These are phyloP conservation scores for Amphiduros pacificus DNA, from an alignment of 2,888 invertebrate genomes.

Conservation along the genomic window DNA sequence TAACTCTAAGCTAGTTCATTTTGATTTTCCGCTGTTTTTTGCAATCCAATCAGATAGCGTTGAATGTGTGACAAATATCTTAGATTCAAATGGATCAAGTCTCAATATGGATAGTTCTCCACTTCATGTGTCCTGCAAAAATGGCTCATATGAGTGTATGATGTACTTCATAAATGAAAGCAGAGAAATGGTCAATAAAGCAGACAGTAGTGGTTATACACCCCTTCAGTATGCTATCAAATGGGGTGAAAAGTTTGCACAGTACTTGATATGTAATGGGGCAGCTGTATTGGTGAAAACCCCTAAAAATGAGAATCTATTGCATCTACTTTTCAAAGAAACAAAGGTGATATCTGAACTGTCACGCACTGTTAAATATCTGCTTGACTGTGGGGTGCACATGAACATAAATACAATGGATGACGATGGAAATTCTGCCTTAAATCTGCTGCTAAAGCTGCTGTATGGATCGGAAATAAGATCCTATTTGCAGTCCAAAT, in stretches of 20 bases:
- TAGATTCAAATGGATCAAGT: background rate
- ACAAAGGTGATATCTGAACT: background rate
- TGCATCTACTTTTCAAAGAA: slow-evolving; percentile 4
- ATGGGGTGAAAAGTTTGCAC: background rate
- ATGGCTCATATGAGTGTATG: background rate
- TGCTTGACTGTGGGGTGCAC: slow-evolving; percentile 9
- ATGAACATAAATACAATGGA: slow-evolving; percentile 13
- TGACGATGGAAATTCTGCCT: slow-evolving; percentile 9
- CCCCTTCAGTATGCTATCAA: slow-evolving; percentile 6
- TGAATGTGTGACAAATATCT: background rate
- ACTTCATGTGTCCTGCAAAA: background rate
- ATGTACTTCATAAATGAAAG: background rate
- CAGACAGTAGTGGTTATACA: background rate
- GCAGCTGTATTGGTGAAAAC: background rate
- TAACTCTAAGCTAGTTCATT: background rate
- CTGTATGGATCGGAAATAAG: too few relatives aligned
- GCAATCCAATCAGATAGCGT: slow-evolving; percentile 4
- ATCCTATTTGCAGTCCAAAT: too few relatives aligned
- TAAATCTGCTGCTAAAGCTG: background rate
- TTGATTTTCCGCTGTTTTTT: slow-evolving; percentile 7
- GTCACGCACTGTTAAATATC: background rate
- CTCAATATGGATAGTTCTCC: background rate
- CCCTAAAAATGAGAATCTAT: background rate
- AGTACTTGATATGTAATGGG: background rate
- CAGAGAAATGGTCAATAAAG: background rate